phyloP scores from a whole-genome alignment of 2,113 vertebrate genomes.

The Alexandromys fortis region DNA sequence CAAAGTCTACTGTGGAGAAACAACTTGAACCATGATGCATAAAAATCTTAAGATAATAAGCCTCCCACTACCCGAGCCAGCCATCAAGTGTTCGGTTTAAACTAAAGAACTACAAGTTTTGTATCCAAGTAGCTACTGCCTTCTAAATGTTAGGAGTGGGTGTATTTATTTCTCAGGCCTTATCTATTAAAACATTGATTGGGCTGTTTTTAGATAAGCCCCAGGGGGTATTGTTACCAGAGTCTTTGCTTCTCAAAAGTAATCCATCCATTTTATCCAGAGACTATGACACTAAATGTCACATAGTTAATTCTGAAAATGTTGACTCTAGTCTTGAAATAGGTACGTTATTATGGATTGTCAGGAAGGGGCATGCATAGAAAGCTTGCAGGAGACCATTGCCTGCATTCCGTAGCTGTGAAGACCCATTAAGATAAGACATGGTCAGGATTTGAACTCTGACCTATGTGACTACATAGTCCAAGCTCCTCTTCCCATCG shows the following conservation, averaged over 20 bases:
- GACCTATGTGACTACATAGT: not conserved
- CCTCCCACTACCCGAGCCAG: not conserved
- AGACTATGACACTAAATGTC: not conserved
- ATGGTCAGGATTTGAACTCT: not conserved
- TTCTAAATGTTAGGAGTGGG: not conserved
- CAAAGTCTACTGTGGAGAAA: not conserved
- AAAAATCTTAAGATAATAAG: not conserved
- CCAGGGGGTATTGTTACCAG: not conserved
- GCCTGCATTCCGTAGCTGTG: not conserved
- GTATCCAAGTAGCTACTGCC: not conserved
- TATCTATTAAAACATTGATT: not conserved
- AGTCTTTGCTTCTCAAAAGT: not conserved
- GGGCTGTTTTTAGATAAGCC: not conserved
- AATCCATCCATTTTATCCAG: not conserved
- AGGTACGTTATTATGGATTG: not conserved
- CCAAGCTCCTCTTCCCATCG: not conserved
- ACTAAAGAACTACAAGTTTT: not conserved
- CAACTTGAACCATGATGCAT: not conserved
- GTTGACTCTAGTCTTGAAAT: not conserved
- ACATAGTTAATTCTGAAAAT: not conserved
- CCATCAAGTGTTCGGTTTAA: not conserved
- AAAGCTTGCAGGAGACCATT: not conserved
- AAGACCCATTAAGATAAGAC: not conserved
- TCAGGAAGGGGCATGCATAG: fast-evolving
- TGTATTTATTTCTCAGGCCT: not conserved